phyloP scores from a whole-genome alignment of 2,888 invertebrate genomes.

The Drosophila testacea region DNA sequence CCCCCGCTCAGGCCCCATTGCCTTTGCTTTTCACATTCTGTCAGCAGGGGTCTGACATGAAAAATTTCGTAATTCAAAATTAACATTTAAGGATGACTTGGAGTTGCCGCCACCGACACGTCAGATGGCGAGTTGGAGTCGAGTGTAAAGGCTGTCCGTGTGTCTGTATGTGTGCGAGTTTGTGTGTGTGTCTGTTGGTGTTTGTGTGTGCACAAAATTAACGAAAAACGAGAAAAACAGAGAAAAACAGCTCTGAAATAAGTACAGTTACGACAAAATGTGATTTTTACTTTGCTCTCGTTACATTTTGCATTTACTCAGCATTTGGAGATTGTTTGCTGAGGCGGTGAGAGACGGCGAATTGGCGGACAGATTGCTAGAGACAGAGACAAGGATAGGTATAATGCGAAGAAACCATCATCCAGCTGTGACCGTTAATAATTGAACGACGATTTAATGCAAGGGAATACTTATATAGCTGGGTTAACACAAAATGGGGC shows the following conservation, averaged over 20 bases:
- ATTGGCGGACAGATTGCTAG: constrained; percentile 2
- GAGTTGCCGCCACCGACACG: constrained; percentile 64
- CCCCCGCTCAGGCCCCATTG: constrained; percentile 5
- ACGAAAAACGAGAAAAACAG: constrained; percentile 64
- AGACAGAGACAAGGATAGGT: not conserved
- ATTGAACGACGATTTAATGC: constrained; percentile 11
- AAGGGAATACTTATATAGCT: constrained; percentile 12
- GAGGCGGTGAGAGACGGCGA: constrained; percentile 21
- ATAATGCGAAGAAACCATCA: not conserved
- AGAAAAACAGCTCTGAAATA: constrained; percentile 40
- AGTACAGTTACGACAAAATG: constrained; percentile 74
- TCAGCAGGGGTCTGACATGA: constrained; percentile 65
- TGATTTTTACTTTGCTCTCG: constrained; percentile 53
- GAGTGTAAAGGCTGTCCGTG: constrained; percentile 16
- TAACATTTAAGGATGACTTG: constrained; percentile 81
- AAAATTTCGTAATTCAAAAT: constrained; percentile 81
- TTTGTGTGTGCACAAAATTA: constrained; percentile 63
- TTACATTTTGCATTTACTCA: constrained; percentile 62
- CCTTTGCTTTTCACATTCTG: constrained; percentile 32
- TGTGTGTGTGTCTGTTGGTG: constrained; percentile 29
- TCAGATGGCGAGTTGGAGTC: constrained; percentile 40
- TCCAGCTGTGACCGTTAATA: constrained; percentile 7
- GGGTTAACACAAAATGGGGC: constrained; percentile 5
- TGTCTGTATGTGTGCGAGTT: not conserved
- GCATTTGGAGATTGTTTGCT: constrained; percentile 68